A percentile compares a stretch with the other conserved stretches of the same genome.
Evolutionary conservation across 1,140 invertebrate species (phyloP).

Genomic region (Drosophila pallidifrons): DNA sequence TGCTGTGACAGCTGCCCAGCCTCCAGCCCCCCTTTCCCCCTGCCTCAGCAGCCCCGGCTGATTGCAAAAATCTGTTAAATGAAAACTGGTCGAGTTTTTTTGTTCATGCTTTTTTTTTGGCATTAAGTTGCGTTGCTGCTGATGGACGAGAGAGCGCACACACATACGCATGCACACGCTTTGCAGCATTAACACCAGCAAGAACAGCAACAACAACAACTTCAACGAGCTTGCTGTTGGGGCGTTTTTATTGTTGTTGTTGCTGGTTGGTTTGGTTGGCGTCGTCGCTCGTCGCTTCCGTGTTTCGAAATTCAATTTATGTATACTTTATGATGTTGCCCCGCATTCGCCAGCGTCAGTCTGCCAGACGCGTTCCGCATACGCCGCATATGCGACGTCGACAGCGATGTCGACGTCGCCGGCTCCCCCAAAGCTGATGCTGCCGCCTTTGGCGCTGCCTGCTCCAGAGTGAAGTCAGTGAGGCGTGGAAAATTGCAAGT

Average conservation of each 20-base stretch:
- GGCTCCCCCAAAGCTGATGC: conserved; percentile 29
- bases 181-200: conserved; percentile 53
- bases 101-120: conserved; percentile 28
- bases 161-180: conserved; percentile 30
- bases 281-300: conserved; percentile 62
- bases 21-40: conserved; percentile 6
- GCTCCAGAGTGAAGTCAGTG: conserved; percentile 58
- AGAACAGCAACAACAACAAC: conserved; percentile 50
- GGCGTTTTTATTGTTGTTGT: conserved; percentile 20
- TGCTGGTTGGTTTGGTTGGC: conserved; percentile 28
- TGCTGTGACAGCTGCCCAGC: conserved; percentile 53
- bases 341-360: conserved; percentile 31
- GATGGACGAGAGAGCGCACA: conserved; percentile 41
- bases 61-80: conserved; percentile 72
- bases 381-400: conserved; percentile 35
- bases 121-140: conserved; percentile 38
- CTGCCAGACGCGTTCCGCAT: conserved; percentile 47
- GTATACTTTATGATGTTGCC: conserved; percentile 73
- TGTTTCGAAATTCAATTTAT: conserved; percentile 82
- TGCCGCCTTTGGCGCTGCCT: conserved; percentile 19
- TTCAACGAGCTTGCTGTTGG: conserved; percentile 40
- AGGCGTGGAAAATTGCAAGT: conserved; percentile 76
- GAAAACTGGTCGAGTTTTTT: conserved; percentile 59
- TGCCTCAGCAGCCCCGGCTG: neutral
- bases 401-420: conserved; percentile 26